phyloP scores from a whole-genome alignment of 2,888 invertebrate genomes.

The Lypha dubia region DNA sequence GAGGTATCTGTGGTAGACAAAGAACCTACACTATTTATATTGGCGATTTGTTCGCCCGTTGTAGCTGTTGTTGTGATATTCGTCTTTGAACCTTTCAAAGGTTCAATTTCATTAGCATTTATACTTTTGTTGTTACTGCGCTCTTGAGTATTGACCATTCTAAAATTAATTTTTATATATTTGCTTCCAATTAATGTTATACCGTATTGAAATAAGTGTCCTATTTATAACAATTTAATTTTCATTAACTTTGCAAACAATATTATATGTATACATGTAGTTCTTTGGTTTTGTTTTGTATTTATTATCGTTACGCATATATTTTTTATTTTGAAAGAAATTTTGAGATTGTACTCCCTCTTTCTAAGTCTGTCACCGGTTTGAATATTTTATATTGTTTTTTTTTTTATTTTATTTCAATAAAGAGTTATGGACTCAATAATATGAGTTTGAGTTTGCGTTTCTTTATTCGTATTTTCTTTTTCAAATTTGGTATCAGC shows the following conservation, averaged over 20 bases:
- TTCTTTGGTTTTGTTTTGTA: constrained; percentile 49
- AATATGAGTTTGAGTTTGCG: neutral
- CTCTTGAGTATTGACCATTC: constrained; percentile 74
- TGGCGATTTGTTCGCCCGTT: constrained; percentile 23
- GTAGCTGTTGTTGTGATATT: constrained; percentile 56
- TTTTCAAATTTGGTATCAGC: constrained; percentile 7
- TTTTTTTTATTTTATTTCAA: neutral
- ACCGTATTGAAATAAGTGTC: neutral
- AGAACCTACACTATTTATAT: constrained; percentile 68
- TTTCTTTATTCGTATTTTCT: constrained; percentile 2
- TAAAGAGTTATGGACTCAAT: constrained; percentile 46
- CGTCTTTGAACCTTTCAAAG: constrained; percentile 62
- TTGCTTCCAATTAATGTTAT: constrained; percentile 24
- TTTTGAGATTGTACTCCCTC: neutral
- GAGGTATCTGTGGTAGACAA: constrained; percentile 21
- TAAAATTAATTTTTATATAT: constrained; percentile 67
- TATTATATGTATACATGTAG: neutral
- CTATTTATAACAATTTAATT: neutral
- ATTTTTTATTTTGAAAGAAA: constrained; percentile 32
- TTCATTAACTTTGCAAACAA: neutral
- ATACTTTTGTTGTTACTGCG: constrained; percentile 73
- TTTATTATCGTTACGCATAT: constrained; percentile 2
- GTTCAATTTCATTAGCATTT: constrained; percentile 70
- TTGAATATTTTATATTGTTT: neutral
- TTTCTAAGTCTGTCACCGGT: neutral